Base-by-base conservation (phyloP, 2,888 invertebrate species). In the Cyaniris semiargus region DNA sequence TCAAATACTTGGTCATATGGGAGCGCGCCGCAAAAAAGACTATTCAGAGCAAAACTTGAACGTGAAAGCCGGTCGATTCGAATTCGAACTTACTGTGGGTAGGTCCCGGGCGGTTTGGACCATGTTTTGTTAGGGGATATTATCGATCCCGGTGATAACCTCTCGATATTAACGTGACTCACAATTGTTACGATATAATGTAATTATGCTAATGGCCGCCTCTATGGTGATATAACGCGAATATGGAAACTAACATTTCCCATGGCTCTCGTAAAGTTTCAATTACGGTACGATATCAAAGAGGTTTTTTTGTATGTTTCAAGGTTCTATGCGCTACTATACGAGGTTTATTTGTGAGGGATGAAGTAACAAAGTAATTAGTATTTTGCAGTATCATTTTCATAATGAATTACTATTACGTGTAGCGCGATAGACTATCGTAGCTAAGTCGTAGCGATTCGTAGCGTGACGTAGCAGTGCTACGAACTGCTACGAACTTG, bases 1-100 rank as follows among this genome's bases (percentile, higher is more conserved):
- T 76, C 53, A 76, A 76, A 76, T 71, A 77, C 76, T 77, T 77
- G 71, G 53, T 34, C 76, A 31, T 71, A 71, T 76, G 76, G 76
- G 76, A 76, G 27, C 56, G 21, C 21, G 53, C 53, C 76, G 18
- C 70, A 77, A 72, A 76, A 77, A 77, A 71, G 76, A 71, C 76
- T 23, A 72, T 71, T 71, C 72, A 38, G 72, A 77, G 71, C 18
- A 27, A 74, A 74, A 74, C 71, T 72, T 34, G 71, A 71, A 71
- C 76, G 31, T 23, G 56, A 58, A 58, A 38, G 15, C 56, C 44
- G 72, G 71, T 58, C 70, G 76, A 44, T 77, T 60, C 72, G 56
- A 77, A 76, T 77, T 38, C 76, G 38, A 58, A 70, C 34, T 76
- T 71, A 70, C 72, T 21, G n/a, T 13, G 44, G 74, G 74, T 23